Evolutionary conservation across 1,140 invertebrate genomes (phyloP), one percentile per base, ranked within the genome.

Genomic region (Amyelois transitella): DNA sequence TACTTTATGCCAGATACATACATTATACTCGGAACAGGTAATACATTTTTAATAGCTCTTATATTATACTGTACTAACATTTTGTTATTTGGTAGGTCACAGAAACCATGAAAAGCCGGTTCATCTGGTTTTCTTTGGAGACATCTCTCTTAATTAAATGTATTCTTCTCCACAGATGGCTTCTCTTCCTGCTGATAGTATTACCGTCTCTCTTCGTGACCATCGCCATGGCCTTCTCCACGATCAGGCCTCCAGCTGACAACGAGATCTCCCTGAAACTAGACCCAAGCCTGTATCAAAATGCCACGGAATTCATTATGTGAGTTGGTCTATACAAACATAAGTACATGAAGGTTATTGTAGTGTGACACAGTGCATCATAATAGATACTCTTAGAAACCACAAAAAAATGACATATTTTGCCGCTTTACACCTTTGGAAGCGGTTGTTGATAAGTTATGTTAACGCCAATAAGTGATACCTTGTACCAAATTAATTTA

Each of bases 151-250:
- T n/a, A n/a, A n/a, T n/a, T n/a, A n/a, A n/a, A n/a, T n/a, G n/a
- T 18, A 2, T 17, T 45, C 7, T 45, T 18, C 1, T 45, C 5
- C 2, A 0, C 62, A 86, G 83, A 77, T 88, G 91, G 65, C 81
- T 92, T 18, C 78, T 92, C 14, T 86, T 92, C 53, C 88, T 91
- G n/a, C 86, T 91, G 10, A 66, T 93, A n/a, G 67, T 91, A 43
- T 79, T 93, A 62, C 92, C 92, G 0, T 90, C 90, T 0, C 58
- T 93, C 44, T 93, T 93, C 72, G 91, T 93, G 45, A 80, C 90
- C 0, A 75, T 91, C 12, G 91, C 92, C 20, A 93, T 93, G 92
- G 92, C 89, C 52, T 93, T 93, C 78, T 91, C 92, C 22, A 89
- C 90, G 64, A 90, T 92, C 61, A 86, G 92, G 1, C 90, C 92